These are phyloP conservation scores for Drosophila nr. fundita DNA, from an alignment of 2,888 invertebrate species.

Conservation along the genomic window DNA sequence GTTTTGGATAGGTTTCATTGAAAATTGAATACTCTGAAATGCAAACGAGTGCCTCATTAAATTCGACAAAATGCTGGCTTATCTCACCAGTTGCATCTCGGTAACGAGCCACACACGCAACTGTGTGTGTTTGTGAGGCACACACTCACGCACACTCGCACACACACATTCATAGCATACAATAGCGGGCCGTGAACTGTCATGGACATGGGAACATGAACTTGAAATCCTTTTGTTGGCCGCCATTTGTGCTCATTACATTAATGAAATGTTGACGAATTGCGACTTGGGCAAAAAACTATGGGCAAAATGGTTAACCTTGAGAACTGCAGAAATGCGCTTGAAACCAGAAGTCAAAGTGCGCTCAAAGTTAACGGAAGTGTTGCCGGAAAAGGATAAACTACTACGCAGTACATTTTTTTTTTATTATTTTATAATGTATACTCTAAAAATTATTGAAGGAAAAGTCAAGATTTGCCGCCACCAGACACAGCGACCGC, in stretches of 20 bases:
- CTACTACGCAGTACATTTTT: constrained; percentile 32
- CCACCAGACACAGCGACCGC: constrained; percentile 36
- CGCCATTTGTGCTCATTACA: constrained; percentile 61
- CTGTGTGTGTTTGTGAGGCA: constrained; percentile 6
- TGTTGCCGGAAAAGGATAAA: constrained; percentile 61
- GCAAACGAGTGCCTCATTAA: constrained; percentile 62
- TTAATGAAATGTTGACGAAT: constrained; percentile 62
- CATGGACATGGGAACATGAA: constrained; percentile 60
- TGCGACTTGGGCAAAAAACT: constrained; percentile 45
- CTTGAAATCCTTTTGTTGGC: constrained; percentile 74
- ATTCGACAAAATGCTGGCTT: constrained; percentile 38
- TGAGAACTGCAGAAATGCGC: constrained; percentile 51
- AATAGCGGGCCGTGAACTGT: constrained; percentile 57
- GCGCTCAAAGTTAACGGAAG: constrained; percentile 44
- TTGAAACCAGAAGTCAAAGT: constrained; percentile 48
- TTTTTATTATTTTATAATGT: constrained; percentile 2
- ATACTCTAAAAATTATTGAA: constrained; percentile 5
- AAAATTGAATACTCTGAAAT: constrained; percentile 24
- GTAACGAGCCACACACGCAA: constrained; percentile 53
- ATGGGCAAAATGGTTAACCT: constrained; percentile 56
- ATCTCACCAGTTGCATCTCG: constrained; percentile 75
- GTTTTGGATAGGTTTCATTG: constrained; percentile 1
- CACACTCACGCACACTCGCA: neutral
- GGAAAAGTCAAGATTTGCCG: constrained; percentile 48
- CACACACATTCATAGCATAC: constrained; percentile 62